Evolutionary conservation across 2,888 invertebrate genomes (phyloP).

Genomic region (Stenurella melanura): DNA sequence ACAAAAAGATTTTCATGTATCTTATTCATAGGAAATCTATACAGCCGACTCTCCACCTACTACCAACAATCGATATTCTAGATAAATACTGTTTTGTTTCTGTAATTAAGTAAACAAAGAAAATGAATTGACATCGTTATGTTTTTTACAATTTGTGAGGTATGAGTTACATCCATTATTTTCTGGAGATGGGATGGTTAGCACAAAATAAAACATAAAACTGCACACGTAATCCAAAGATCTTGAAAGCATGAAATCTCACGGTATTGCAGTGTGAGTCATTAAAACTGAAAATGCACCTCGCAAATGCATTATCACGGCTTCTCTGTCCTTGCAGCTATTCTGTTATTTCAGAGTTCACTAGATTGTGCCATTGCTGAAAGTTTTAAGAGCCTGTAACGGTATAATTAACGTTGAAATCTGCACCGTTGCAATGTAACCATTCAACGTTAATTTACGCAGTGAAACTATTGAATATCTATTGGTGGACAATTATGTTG

Average conservation of each 20-base stretch:
- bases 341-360: slow-evolving; percentile 10
- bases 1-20: too few relatives aligned
- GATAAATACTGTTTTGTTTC: background rate
- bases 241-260: slow-evolving; percentile 30
- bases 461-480: background rate
- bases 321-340: slow-evolving; percentile 12
- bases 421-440: slow-evolving; percentile 8
- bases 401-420: slow-evolving; percentile 19
- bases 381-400: background rate
- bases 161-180: slow-evolving; percentile 4
- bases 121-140: slow-evolving; percentile 8
- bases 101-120: background rate
- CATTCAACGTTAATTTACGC: background rate
- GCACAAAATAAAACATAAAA: slow-evolving; percentile 5
- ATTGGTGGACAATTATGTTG: background rate
- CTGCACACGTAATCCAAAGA: background rate
- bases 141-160: background rate
- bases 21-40: too few relatives aligned
- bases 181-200: background rate
- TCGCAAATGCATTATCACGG: slow-evolving; percentile 26
- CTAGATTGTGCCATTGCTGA: background rate
- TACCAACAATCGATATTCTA: too few relatives aligned
- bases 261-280: slow-evolving; percentile 1
- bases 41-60: too few relatives aligned
- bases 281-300: slow-evolving; percentile 31